Evolutionary conservation across 2,797 vertebrate genomes (phyloP).

Genomic region (Dipus sagitta): DNA sequence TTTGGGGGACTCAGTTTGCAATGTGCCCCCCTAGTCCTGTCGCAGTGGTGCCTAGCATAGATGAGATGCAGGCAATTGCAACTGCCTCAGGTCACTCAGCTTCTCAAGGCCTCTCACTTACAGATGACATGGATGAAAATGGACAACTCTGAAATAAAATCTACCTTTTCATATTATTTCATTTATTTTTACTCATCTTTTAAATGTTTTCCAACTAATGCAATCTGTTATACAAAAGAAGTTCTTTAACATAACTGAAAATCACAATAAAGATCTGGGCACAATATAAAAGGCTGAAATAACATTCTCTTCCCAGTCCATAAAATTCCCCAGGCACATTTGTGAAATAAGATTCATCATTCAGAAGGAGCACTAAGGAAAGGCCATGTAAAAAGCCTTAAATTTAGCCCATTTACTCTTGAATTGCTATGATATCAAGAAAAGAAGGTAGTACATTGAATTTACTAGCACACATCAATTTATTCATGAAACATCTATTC

Average conservation of each 20-base stretch:
- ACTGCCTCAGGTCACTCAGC: not conserved
- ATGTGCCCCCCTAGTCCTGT: not conserved
- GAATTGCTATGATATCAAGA: slow-evolving; percentile 67
- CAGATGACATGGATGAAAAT: not conserved
- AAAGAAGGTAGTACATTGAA: slow-evolving; percentile 56
- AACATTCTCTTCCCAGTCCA: slow-evolving; percentile 39
- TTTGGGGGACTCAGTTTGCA: not conserved
- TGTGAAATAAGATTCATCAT: slow-evolving; percentile 67
- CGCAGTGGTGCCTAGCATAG: not conserved
- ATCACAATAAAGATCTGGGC: slow-evolving; percentile 65
- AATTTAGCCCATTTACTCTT: slow-evolving; percentile 70
- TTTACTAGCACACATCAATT: slow-evolving; percentile 72
- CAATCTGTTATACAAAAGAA: slow-evolving; percentile 34
- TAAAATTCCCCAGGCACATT: slow-evolving; percentile 66
- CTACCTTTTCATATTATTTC: not conserved
- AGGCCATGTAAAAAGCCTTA: slow-evolving; percentile 61
- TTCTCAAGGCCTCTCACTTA: slow-evolving; percentile 25
- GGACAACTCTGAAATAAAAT: not conserved
- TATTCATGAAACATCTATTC: slow-evolving; percentile 63
- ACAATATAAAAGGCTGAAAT: slow-evolving; percentile 59
- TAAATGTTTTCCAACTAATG: slow-evolving; percentile 56
- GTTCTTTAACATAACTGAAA: slow-evolving; percentile 55
- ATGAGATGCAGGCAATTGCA: not conserved
- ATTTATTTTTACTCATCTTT: not conserved
- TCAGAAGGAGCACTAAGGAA: slow-evolving; percentile 39